Conservation (phyloP, 2,113 vertebrate genomes). For the Alces alces region DNA sequence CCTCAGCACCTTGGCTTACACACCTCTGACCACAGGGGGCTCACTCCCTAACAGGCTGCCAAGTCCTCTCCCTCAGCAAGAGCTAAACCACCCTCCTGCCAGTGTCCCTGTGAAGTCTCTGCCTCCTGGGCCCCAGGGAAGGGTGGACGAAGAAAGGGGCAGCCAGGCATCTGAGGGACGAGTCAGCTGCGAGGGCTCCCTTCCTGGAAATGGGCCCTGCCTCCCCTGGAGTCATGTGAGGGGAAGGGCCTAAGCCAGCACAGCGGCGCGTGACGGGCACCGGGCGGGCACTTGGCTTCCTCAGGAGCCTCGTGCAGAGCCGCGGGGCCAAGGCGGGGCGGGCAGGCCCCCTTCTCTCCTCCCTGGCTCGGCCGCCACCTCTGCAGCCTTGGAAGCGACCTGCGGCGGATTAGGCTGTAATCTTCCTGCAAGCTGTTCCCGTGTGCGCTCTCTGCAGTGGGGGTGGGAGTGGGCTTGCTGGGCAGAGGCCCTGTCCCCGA, state of each 20-base stretch:
- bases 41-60: not conserved
- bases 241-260: not conserved
- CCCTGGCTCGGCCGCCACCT: rapidly evolving
- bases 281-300: not conserved
- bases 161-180: not conserved
- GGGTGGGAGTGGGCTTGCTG: not conserved
- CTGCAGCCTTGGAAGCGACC: not conserved
- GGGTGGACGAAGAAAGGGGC: not conserved
- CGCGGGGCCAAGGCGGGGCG: rapidly evolving
- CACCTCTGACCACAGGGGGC: not conserved
- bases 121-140: not conserved
- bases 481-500: not conserved
- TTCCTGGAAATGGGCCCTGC: not conserved
- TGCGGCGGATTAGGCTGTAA: slow-evolving; percentile 31
- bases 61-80: not conserved
- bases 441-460: rapidly evolving
- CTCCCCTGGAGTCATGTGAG: slow-evolving; percentile 17
- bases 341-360: not conserved
- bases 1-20: not conserved
- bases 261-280: not conserved
- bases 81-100: not conserved
- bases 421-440: not conserved
- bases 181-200: not conserved
- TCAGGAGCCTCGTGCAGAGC: not conserved
- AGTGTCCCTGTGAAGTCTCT: not conserved